Conservation (phyloP, 2,888 invertebrate genomes). For the Limenitis camilla region DNA sequence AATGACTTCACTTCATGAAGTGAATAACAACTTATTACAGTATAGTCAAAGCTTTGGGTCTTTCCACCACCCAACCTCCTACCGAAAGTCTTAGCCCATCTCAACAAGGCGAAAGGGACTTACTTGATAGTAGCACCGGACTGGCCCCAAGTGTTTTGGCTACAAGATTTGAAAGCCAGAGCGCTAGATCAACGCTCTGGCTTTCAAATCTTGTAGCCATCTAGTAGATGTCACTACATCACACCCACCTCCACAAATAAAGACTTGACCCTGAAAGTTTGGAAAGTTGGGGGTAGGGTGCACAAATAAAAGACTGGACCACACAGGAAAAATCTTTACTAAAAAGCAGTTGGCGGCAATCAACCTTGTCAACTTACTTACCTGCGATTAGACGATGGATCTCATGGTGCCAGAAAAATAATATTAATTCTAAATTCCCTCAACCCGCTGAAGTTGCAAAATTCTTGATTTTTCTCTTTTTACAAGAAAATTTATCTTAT, state of each 20-base stretch:
- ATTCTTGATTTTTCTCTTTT: slow-evolving; percentile 9
- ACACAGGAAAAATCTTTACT: slow-evolving; percentile 10
- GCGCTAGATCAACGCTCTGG: slow-evolving; percentile 2
- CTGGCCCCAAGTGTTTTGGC: slow-evolving; percentile 17
- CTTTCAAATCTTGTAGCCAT: slow-evolving; percentile 9
- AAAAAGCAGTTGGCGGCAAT: slow-evolving; percentile 16
- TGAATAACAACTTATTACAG: no score
- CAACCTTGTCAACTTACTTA: slow-evolving; percentile 7
- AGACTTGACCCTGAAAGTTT: slow-evolving; percentile 14
- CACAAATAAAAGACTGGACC: slow-evolving; percentile 7
- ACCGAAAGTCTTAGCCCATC: slow-evolving; percentile 14
- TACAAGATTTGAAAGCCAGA: slow-evolving; percentile 9
- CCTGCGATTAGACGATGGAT: slow-evolving; percentile 10
- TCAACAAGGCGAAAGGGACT: slow-evolving; percentile 16
- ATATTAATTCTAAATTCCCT: slow-evolving; percentile 1
- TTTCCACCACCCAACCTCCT: slow-evolving; percentile 19
- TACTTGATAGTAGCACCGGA: no score
- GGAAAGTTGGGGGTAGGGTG: slow-evolving; percentile 24
- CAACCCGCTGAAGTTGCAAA: slow-evolving; percentile 1
- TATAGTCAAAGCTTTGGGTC: no score
- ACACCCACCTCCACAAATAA: slow-evolving; percentile 8
- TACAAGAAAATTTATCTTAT: slow-evolving; percentile 8
- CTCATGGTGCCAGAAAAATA: slow-evolving; percentile 1
- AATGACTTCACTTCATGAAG: no score
- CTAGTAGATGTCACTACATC: slow-evolving; percentile 20